A percentile compares a stretch with the other conserved stretches of the same genome.
These are phyloP conservation scores for Smutsia temminckii DNA, from an alignment of 2,797 vertebrate species.

Conservation along the genomic window DNA sequence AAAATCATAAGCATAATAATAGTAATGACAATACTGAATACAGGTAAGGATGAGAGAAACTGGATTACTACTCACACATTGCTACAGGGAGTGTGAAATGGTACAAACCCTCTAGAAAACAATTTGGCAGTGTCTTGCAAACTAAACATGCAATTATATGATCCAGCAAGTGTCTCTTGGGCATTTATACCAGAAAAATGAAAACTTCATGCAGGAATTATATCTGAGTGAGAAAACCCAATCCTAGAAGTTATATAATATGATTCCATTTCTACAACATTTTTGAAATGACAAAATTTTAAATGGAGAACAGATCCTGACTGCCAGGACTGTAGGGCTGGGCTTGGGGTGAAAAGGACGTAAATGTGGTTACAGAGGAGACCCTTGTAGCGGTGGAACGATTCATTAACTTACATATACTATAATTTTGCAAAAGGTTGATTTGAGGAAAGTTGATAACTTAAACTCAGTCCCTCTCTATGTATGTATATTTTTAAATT, in stretches of 20 bases:
- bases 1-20: not conserved
- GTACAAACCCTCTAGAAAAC: not conserved
- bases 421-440: not conserved
- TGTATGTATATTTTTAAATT: not conserved
- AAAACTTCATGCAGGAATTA: not conserved
- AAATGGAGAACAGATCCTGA: not conserved
- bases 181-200: not conserved
- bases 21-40: not conserved
- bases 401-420: not conserved
- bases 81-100: not conserved
- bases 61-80: not conserved
- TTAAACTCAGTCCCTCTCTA: too few relatives aligned
- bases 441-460: not conserved
- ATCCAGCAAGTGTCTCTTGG: too few relatives aligned
- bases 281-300: not conserved
- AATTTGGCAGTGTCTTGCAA: not conserved
- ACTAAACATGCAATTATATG: not conserved
- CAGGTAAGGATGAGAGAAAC: not conserved
- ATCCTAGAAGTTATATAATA: not conserved
- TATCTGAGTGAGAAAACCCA: not conserved
- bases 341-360: not conserved
- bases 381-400: not conserved
- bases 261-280: not conserved
- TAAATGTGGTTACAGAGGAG: not conserved
- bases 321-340: not conserved